Percentiles rank a stretch among this genome's conserved stretches.
These are phyloP conservation scores for Pogonomyrmex californicus DNA, from an alignment of 1,140 invertebrate genomes.

Conservation along the genomic window DNA sequence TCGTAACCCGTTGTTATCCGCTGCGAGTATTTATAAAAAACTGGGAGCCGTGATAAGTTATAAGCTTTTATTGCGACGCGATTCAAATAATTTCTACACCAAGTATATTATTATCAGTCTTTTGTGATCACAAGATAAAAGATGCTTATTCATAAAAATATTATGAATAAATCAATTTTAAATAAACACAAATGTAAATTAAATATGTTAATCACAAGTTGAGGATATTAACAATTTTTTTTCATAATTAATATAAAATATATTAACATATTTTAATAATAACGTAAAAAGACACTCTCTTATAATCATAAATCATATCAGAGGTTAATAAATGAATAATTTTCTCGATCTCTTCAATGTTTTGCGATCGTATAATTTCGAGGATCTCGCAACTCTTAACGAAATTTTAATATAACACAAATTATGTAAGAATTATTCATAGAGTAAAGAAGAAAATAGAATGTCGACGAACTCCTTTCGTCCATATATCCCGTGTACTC, in stretches of 20 bases:
- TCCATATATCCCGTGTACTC: background rate
- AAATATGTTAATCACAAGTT: background rate
- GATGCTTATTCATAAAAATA: background rate
- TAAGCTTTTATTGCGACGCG: background rate
- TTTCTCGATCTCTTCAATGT: background rate
- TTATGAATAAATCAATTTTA: background rate
- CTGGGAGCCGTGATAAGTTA: background rate
- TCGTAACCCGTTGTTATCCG: constrained; percentile 24
- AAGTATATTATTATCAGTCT: background rate
- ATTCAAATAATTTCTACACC: constrained; percentile 17
- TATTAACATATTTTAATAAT: background rate
- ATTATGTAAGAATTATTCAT: background rate
- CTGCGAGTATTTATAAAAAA: constrained; percentile 16
- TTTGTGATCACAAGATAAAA: background rate
- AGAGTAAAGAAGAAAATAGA: background rate
- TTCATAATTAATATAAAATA: background rate
- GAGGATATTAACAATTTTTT: background rate
- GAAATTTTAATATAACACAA: background rate
- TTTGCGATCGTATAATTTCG: background rate
- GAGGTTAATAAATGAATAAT: background rate
- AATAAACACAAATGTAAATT: background rate
- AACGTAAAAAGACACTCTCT: background rate
- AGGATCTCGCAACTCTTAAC: background rate
- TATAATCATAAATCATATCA: background rate
- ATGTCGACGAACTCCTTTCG: background rate